phyloP scores from a whole-genome alignment of 2,113 vertebrate species.

The Tonatia bakeri region DNA sequence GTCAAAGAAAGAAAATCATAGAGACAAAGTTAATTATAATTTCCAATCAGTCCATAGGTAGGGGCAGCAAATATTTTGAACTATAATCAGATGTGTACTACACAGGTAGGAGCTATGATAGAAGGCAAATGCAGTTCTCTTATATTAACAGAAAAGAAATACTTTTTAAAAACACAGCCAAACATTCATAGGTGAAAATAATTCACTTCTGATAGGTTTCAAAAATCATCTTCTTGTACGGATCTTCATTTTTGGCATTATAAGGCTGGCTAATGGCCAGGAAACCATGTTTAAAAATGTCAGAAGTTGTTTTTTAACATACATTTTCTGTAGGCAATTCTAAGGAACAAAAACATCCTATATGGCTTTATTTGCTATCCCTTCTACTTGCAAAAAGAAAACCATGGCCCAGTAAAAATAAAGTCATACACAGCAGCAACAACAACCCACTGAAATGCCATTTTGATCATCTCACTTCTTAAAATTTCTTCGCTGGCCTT shows the following conservation, averaged over 20 bases:
- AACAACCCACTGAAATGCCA: background rate
- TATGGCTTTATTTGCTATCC: background rate
- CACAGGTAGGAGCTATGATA: background rate
- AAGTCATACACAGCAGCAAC: background rate
- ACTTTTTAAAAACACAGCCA: background rate
- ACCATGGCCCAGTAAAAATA: background rate
- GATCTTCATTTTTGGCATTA: background rate
- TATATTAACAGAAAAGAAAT: background rate
- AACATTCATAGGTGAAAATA: background rate
- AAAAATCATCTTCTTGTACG: background rate
- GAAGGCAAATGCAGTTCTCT: background rate
- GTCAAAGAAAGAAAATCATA: conserved; percentile 15
- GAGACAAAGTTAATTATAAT: background rate
- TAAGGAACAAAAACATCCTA: background rate
- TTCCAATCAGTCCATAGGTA: background rate
- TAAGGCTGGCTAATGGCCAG: background rate
- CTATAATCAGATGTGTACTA: background rate
- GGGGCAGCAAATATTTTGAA: background rate
- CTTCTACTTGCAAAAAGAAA: background rate
- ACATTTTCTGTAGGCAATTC: background rate
- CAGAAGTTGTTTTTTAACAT: background rate
- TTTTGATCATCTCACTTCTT: background rate
- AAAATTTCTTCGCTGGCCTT: background rate
- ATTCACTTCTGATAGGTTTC: background rate
- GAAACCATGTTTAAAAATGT: background rate